These are phyloP conservation scores for Anseranas semipalmata DNA, from an alignment of 2,113 vertebrate genomes.

Conservation along the genomic window DNA sequence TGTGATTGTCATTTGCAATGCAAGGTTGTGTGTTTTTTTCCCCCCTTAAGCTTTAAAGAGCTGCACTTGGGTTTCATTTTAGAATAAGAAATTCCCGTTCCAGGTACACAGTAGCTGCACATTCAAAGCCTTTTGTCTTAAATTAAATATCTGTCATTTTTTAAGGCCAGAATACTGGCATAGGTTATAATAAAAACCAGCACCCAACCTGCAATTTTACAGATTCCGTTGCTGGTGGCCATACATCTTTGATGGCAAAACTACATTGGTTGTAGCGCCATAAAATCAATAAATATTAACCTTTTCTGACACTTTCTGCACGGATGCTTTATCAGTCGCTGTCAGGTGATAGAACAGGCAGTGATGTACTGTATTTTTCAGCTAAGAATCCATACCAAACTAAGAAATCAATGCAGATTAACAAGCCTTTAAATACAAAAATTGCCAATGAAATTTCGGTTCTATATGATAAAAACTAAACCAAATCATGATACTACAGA, in stretches of 20 bases:
- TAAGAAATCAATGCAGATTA: slow-evolving; percentile 77
- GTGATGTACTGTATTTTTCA: slow-evolving; percentile 75
- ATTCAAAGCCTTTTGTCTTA: slow-evolving; percentile 57
- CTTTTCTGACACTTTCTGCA: slow-evolving; percentile 80
- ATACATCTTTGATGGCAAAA: slow-evolving; percentile 79
- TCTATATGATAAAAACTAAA: slow-evolving; percentile 15
- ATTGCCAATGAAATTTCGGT: slow-evolving; percentile 53
- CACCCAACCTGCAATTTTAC: slow-evolving; percentile 66
- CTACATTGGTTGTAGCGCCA: slow-evolving; percentile 75
- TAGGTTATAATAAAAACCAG: slow-evolving; percentile 71
- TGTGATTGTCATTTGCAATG: slow-evolving; percentile 74
- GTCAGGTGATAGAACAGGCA: slow-evolving; percentile 75
- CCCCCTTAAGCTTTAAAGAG: slow-evolving; percentile 21
- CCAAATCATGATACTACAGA: not conserved
- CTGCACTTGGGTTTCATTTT: slow-evolving; percentile 10
- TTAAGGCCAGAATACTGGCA: slow-evolving; percentile 55
- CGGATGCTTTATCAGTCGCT: slow-evolving; percentile 75
- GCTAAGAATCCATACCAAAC: slow-evolving; percentile 75
- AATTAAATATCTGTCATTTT: slow-evolving; percentile 73
- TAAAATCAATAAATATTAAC: slow-evolving; percentile 86
- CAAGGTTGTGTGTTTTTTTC: slow-evolving; percentile 6
- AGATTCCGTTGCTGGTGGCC: slow-evolving; percentile 73
- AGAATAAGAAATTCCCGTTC: slow-evolving; percentile 56
- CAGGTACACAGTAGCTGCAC: slow-evolving; percentile 36
- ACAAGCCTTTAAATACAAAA: slow-evolving; percentile 71